Evolutionary conservation across 2,888 invertebrate genomes (phyloP).

Genomic region (Pachycephus smyrnensis): DNA sequence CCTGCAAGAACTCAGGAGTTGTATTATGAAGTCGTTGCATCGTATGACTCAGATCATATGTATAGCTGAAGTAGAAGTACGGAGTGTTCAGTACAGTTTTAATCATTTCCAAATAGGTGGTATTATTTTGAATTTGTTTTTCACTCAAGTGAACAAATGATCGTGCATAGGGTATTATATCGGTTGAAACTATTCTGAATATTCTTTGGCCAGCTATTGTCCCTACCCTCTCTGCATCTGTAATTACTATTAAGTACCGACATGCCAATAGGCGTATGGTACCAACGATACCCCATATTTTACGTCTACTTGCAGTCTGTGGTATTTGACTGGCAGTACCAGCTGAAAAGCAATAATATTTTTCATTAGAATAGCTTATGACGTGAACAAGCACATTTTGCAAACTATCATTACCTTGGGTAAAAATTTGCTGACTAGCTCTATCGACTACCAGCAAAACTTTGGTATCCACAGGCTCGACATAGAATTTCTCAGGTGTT

Average conservation of each 20-base stretch:
- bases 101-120: constrained; percentile 86
- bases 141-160: constrained; percentile 87
- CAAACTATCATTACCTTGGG: constrained; percentile 72
- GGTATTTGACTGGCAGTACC: constrained; percentile 73
- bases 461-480: constrained; percentile 82
- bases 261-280: constrained; percentile 87
- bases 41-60: constrained; percentile 93
- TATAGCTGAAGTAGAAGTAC: constrained; percentile 93
- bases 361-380: not conserved
- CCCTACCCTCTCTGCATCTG: constrained; percentile 84
- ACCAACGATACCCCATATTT: constrained; percentile 91
- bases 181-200: constrained; percentile 83
- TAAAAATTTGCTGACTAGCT: constrained; percentile 78
- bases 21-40: constrained; percentile 89
- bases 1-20: constrained; percentile 84
- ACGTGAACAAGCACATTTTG: not conserved
- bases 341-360: constrained; percentile 41
- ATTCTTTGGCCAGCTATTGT: constrained; percentile 83
- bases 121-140: constrained; percentile 87
- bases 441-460: constrained; percentile 89
- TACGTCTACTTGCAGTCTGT: constrained; percentile 72
- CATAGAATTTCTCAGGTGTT: constrained; percentile 90
- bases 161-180: constrained; percentile 87
- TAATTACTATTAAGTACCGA: constrained; percentile 89
- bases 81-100: constrained; percentile 85